phyloP scores from a whole-genome alignment of 2,888 invertebrate genomes.

The Mesorhabditis spiculigera region DNA sequence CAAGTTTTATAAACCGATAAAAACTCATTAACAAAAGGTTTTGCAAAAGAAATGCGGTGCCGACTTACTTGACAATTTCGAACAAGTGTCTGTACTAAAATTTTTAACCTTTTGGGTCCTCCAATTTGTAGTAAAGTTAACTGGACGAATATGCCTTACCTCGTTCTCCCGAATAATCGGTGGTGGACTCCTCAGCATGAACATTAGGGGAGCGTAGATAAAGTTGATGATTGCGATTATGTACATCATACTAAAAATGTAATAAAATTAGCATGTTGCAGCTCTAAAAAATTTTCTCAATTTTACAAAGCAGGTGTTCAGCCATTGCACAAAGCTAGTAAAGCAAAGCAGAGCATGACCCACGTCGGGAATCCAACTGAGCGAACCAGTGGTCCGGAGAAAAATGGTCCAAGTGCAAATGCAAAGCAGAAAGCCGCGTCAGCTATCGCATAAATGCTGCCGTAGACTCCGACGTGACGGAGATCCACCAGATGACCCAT shows the following conservation, averaged over 20 bases:
- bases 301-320: too few relatives aligned
- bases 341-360: too few relatives aligned
- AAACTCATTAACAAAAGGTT: too few relatives aligned
- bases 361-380: conserved; percentile 89
- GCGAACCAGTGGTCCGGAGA: conserved; percentile 88
- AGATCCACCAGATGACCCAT: conserved; percentile 95
- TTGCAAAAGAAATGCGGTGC: too few relatives aligned
- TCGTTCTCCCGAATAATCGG: conserved; percentile 63
- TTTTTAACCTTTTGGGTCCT: fast-evolving
- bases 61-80: neutral
- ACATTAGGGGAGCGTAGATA: conserved; percentile 84
- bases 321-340: too few relatives aligned
- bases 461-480: conserved; percentile 92
- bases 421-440: conserved; percentile 98
- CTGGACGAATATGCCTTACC: too few relatives aligned
- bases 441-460: conserved; percentile 97
- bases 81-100: neutral
- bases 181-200: conserved; percentile 83
- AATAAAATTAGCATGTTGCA: too few relatives aligned
- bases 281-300: too few relatives aligned
- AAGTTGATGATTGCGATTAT: conserved; percentile 91
- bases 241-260: conserved; percentile 76
- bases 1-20: too few relatives aligned
- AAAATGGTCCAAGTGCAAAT: conserved; percentile 88
- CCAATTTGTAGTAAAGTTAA: too few relatives aligned